phyloP scores from a whole-genome alignment of 2,888 invertebrate genomes.

The Lepidochrysops patricia region DNA sequence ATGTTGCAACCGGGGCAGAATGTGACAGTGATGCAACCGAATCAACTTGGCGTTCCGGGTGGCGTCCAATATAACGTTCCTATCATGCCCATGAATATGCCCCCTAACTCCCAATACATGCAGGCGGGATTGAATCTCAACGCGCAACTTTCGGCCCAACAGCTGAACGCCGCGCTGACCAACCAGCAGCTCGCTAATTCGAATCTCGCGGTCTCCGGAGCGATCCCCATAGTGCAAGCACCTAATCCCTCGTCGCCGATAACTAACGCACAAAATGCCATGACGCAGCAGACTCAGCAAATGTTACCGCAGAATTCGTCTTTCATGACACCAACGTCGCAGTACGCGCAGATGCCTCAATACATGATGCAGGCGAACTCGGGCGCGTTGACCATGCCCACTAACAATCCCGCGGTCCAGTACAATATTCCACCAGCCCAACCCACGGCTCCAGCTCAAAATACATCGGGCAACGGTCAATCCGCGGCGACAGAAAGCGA shows the following conservation, averaged over 20 bases:
- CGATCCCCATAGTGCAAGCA: conserved; percentile 60
- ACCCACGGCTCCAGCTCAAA: conserved; percentile 33
- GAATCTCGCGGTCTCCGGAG: conserved; percentile 43
- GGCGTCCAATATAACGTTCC: conserved; percentile 64
- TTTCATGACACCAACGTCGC: conserved; percentile 53
- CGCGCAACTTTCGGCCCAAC: conserved; percentile 60
- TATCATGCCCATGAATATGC: conserved; percentile 63
- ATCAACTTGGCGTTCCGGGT: conserved; percentile 55
- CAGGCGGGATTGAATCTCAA: conserved; percentile 56
- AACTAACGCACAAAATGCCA: conserved; percentile 37
- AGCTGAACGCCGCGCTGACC: conserved; percentile 58
- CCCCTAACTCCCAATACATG: conserved; percentile 55
- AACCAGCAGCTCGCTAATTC: conserved; percentile 51
- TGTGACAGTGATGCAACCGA: conserved; percentile 65
- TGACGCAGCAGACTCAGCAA: conserved; percentile 51
- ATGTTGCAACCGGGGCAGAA: conserved; percentile 58
- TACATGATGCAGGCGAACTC: conserved; percentile 58
- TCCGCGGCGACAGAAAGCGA: conserved; percentile 42
- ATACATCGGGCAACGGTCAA: conserved; percentile 46
- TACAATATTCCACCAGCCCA: conserved; percentile 48
- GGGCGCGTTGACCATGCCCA: conserved; percentile 42
- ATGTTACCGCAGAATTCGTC: conserved; percentile 48
- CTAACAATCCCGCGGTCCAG: conserved; percentile 48
- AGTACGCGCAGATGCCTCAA: conserved; percentile 51
- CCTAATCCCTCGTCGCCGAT: conserved; percentile 48